A percentile compares a stretch with the other conserved stretches of the same genome.
These are phyloP conservation scores for Drosophila mojavensis DNA, from an alignment of 1,140 invertebrate genomes.

Conservation along the genomic window DNA sequence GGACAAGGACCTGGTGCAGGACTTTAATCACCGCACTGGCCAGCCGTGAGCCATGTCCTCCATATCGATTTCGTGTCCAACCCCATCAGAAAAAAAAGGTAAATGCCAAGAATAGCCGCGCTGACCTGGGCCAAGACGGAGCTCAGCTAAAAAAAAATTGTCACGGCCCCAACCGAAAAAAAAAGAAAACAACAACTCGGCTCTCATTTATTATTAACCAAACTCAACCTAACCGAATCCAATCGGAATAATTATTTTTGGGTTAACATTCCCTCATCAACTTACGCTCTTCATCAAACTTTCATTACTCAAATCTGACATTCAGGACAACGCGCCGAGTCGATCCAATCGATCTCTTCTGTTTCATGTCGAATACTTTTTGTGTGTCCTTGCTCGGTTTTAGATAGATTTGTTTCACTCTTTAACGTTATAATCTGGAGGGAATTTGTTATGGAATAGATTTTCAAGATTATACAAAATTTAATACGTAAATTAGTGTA, in stretches of 20 bases:
- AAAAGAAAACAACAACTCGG: not conserved
- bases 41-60: not conserved
- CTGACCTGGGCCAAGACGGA: slow-evolving; percentile 1
- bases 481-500: too few species aligned
- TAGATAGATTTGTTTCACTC: too few species aligned
- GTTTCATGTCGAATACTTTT: too few species aligned
- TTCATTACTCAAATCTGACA: too few species aligned
- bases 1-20: slow-evolving; percentile 27
- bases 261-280: too few species aligned
- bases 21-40: not conserved
- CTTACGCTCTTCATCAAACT: too few species aligned
- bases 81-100: not conserved
- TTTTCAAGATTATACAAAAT: too few species aligned
- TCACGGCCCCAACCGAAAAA: not conserved
- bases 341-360: too few species aligned
- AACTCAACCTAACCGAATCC: not conserved
- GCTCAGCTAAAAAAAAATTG: not conserved
- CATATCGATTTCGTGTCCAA: slow-evolving; percentile 67
- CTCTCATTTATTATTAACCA: not conserved
- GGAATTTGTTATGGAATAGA: too few species aligned
- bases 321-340: too few species aligned
- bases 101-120: slow-evolving; percentile 1
- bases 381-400: too few species aligned
- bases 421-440: too few species aligned
- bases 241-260: slow-evolving; percentile 2